Evolutionary conservation across 2,888 invertebrate genomes (phyloP), one percentile per base, ranked within the genome.

Genomic region (Enchytraeus crypticus): DNA sequence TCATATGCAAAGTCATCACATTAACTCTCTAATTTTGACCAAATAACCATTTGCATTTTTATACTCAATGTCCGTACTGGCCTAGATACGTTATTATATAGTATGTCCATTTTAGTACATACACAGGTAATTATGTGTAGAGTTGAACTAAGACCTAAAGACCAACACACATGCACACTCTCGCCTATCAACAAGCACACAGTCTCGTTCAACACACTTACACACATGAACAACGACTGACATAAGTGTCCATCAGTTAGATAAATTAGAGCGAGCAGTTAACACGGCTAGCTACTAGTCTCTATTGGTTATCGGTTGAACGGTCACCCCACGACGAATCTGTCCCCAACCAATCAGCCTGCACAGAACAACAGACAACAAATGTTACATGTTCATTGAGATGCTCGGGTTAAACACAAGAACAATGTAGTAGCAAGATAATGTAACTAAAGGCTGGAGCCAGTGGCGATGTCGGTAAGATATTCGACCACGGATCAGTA

Each of bases 291-390:
- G 32, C 32, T 27, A 2, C 18, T 51, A 51, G 29, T 27, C 34
- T 5, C 18, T 21, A 26, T 30, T 49, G 21, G 30, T 34, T 2
- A 56, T 57, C 8, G 96, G 95, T 74, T 90, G 89, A 75, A 98
- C 93, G 71, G 92, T 93, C 77, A 90, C 89, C 71, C 98, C 98
- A 77, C 93, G 90, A 81, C 92, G 87, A 81, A 98, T 99, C 81
- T 96, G 92, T 71, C 97, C 98, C 98, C 98, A 98, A 71, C 98
- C 98, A 79, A 98, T 99, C 77, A 98, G 87, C 81, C 89, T 88
- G 83, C 32, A 83, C 30, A 60, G 4, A 33, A 55, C 18, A 61
- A 38, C 3, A 46, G 30, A 51, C 29, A 55, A 27, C 33, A n/a
- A n/a, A 49, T 26, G 3, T 21, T 2, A 23, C 26, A 18, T 21